A percentile compares a stretch with the other conserved stretches of the same genome.
Evolutionary conservation across 2,113 vertebrate genomes (phyloP).

Genomic region (Brienomyrus brachyistius): DNA sequence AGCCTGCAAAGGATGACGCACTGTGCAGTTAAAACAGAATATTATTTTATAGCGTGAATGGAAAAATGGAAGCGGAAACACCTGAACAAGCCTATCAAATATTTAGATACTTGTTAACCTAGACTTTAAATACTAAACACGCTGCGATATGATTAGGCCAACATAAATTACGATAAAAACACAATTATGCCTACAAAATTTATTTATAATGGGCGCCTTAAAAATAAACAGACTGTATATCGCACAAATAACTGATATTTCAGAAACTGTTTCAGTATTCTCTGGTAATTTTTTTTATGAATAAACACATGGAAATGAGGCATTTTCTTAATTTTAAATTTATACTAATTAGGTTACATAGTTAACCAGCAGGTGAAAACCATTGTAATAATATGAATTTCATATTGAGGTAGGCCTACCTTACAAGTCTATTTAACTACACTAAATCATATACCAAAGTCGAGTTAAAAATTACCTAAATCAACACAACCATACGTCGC

Average conservation of each 20-base stretch:
- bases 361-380: background rate
- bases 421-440: background rate
- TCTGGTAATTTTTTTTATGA: background rate
- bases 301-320: background rate
- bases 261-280: background rate
- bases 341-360: background rate
- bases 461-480: background rate
- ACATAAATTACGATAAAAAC: background rate
- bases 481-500: background rate
- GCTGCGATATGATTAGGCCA: background rate
- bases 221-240: background rate
- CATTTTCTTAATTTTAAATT: background rate
- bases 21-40: background rate
- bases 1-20: background rate
- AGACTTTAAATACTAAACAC: background rate
- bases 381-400: background rate
- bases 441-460: background rate
- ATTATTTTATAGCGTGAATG: background rate
- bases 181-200: background rate
- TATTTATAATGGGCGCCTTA: background rate
- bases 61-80: background rate
- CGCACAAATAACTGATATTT: background rate
- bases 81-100: background rate
- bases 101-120: background rate
- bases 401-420: background rate